phyloP scores from a whole-genome alignment of 1,140 invertebrate species.

The Dendrolimus punctatus region DNA sequence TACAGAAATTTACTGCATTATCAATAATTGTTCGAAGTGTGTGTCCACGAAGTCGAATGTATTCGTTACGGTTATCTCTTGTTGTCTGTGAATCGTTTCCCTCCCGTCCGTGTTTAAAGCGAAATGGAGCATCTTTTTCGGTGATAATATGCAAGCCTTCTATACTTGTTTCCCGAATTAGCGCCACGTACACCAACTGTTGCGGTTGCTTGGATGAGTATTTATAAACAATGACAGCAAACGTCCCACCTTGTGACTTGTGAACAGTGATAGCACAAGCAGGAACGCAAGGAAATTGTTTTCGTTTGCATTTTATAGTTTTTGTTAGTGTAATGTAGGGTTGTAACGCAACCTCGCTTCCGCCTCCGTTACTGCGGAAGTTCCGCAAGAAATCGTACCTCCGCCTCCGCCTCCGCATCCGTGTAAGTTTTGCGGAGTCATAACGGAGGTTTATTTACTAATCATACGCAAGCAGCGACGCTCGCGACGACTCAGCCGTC shows the following conservation, averaged over 20 bases:
- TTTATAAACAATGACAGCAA: constrained; percentile 23
- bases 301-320: constrained; percentile 22
- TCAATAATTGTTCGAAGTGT: constrained; percentile 12
- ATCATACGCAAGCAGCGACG: too few species aligned
- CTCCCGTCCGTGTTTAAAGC: constrained; percentile 17
- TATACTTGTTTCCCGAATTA: constrained; percentile 29
- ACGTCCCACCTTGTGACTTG: constrained; percentile 22
- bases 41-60: constrained; percentile 18
- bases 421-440: too few species aligned
- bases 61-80: constrained; percentile 20
- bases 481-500: too few species aligned
- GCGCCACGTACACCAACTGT: constrained; percentile 31
- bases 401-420: too few species aligned
- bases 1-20: constrained; percentile 24
- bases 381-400: too few species aligned
- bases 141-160: constrained; percentile 31
- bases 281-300: constrained; percentile 24
- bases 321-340: too few species aligned
- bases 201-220: constrained; percentile 22
- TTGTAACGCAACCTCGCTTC: too few species aligned
- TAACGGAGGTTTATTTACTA: too few species aligned
- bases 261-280: constrained; percentile 24
- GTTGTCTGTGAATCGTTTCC: constrained; percentile 22
- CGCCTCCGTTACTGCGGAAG: too few species aligned
- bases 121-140: constrained; percentile 21